These are phyloP conservation scores for Eupelmus urozonus DNA, from an alignment of 2,888 invertebrate species.

Conservation along the genomic window DNA sequence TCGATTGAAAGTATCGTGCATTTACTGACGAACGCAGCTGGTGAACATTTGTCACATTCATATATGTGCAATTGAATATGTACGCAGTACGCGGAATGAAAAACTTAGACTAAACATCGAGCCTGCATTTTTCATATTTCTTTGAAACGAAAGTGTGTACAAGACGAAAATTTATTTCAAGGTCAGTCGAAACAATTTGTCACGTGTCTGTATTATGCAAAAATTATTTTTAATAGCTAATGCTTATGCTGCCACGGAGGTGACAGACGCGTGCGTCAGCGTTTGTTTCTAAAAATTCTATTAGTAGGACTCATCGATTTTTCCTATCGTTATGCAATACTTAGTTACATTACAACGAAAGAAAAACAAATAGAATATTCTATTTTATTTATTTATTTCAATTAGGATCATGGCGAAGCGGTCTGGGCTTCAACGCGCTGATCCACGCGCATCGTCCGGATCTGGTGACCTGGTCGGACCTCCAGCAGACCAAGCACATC, in stretches of 20 bases:
- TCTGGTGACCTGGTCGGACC: slow-evolving; percentile 90
- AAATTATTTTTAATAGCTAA: background rate
- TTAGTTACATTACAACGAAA: too few relatives aligned
- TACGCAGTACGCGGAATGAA: background rate
- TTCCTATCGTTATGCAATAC: too few relatives aligned
- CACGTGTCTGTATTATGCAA: background rate
- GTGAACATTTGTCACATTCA: too few relatives aligned
- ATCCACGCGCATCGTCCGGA: slow-evolving; percentile 99
- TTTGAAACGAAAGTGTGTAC: background rate
- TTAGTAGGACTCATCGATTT: too few relatives aligned
- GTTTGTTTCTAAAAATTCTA: too few relatives aligned
- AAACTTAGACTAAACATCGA: background rate
- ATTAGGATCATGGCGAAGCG: slow-evolving; percentile 93
- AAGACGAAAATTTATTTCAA: background rate
- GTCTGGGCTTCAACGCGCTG: slow-evolving; percentile 98
- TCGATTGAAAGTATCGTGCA: too few relatives aligned
- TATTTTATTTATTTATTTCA: too few relatives aligned
- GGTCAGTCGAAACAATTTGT: slow-evolving; percentile 5
- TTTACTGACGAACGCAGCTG: too few relatives aligned
- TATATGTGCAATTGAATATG: background rate
- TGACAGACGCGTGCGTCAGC: too few relatives aligned
- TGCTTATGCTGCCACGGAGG: background rate
- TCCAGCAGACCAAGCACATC: slow-evolving; percentile 90
- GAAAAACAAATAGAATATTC: too few relatives aligned
- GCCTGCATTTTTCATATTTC: background rate